These are phyloP conservation scores for Drosophila lacteicornis DNA, from an alignment of 1,140 invertebrate species.

Conservation along the genomic window DNA sequence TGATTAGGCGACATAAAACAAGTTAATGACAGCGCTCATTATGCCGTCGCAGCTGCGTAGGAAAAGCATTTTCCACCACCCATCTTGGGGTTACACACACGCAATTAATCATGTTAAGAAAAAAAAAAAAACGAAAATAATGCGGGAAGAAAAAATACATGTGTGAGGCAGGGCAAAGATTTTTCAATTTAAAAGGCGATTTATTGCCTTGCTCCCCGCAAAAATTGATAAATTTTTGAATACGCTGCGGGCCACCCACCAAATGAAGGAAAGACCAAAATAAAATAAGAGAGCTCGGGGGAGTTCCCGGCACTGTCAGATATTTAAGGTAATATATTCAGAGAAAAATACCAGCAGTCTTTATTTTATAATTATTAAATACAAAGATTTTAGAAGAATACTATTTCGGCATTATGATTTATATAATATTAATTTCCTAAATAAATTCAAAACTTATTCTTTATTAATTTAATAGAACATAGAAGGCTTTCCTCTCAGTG, in stretches of 20 bases:
- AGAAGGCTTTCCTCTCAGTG: neutral
- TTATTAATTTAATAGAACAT: too few species aligned
- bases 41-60: conserved; percentile 36
- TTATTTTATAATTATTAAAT: too few species aligned
- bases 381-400: too few species aligned
- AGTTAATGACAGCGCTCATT: conserved; percentile 77
- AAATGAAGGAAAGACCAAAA: conserved; percentile 21
- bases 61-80: neutral
- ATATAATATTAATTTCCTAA: too few species aligned
- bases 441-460: too few species aligned
- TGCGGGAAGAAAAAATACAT: conserved; percentile 1
- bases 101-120: conserved; percentile 48
- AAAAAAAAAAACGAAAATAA: neutral
- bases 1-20: conserved; percentile 78
- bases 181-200: conserved; percentile 39
- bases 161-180: conserved; percentile 3
- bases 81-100: conserved; percentile 23
- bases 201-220: conserved; percentile 34
- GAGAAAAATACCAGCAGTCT: neutral
- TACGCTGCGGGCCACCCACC: conserved; percentile 27
- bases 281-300: conserved; percentile 2
- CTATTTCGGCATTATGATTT: too few species aligned
- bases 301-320: neutral
- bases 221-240: conserved; percentile 57
- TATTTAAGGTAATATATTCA: neutral